Evolutionary conservation across 2,113 vertebrate species (phyloP).

Genomic region (Hippoglossus stenolepis): DNA sequence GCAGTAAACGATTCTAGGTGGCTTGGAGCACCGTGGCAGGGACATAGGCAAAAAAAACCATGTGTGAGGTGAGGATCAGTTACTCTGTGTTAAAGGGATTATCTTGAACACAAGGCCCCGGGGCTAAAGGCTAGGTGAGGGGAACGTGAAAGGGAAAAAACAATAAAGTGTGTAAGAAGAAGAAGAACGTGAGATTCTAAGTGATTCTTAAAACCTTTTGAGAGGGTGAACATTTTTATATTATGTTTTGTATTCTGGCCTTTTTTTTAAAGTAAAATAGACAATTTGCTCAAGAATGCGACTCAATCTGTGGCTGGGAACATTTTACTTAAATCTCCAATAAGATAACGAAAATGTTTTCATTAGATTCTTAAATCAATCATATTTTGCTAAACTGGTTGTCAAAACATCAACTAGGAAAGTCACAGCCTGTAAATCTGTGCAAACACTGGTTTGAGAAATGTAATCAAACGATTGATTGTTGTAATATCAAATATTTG

Average conservation of each 20-base stretch:
- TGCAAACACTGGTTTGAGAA: too few relatives aligned
- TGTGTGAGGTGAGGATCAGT: constrained; percentile 26
- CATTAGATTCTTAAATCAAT: too few relatives aligned
- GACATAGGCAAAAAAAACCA: constrained; percentile 13
- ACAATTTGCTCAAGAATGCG: not conserved
- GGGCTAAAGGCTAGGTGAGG: not conserved
- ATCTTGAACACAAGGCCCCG: not conserved
- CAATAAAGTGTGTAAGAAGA: constrained; percentile 9
- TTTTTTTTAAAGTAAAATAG: not conserved
- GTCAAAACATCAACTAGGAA: too few relatives aligned
- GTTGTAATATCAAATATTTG: too few relatives aligned
- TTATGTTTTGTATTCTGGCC: constrained; percentile 6
- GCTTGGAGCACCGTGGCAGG: not conserved
- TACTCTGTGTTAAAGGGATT: constrained; percentile 15
- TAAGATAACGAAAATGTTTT: too few relatives aligned
- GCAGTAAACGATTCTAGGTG: not conserved
- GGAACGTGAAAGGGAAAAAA: not conserved
- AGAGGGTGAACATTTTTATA: not conserved
- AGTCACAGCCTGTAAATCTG: too few relatives aligned
- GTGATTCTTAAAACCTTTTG: not conserved
- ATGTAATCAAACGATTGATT: not conserved
- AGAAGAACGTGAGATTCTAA: not conserved
- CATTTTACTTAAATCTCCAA: not conserved
- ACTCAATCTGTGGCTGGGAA: not conserved
- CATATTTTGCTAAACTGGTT: too few relatives aligned